These are phyloP conservation scores for Gadopsis marmoratus DNA, from an alignment of 2,797 vertebrate species.

Conservation along the genomic window DNA sequence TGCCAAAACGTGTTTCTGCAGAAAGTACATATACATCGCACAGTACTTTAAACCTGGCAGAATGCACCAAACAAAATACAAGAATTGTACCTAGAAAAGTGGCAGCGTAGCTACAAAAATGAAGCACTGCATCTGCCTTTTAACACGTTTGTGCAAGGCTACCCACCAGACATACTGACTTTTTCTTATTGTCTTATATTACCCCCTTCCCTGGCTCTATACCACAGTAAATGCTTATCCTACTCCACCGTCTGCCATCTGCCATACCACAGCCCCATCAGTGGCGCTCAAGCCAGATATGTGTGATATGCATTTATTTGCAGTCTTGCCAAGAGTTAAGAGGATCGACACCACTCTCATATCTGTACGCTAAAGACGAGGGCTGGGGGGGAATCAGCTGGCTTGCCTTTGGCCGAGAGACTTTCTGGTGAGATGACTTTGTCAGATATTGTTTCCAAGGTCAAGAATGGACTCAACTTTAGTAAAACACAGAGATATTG, in stretches of 20 bases:
- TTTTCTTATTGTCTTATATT: not conserved
- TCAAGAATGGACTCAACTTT: not conserved
- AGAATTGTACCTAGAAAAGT: not conserved
- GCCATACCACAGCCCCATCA: not conserved
- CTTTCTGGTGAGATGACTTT: not conserved
- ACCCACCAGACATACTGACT: not conserved
- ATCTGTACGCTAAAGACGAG: not conserved
- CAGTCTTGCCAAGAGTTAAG: not conserved
- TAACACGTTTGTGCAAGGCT: not conserved
- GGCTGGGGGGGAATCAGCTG: not conserved
- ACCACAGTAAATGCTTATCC: not conserved
- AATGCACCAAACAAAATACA: slow-evolving; percentile 5
- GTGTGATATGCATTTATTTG: not conserved
- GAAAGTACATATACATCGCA: not conserved
- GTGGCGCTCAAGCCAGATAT: not conserved
- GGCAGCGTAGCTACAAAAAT: not conserved
- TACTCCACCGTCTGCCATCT: not conserved
- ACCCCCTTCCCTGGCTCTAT: not conserved
- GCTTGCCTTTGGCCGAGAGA: not conserved
- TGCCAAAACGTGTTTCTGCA: not conserved
- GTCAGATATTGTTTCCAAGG: not conserved
- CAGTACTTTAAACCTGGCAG: not conserved
- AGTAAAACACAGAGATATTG: too few relatives aligned
- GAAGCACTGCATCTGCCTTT: not conserved
- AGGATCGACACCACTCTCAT: not conserved